Conservation (phyloP, 2,113 vertebrate genomes). For the Octodon degus region DNA sequence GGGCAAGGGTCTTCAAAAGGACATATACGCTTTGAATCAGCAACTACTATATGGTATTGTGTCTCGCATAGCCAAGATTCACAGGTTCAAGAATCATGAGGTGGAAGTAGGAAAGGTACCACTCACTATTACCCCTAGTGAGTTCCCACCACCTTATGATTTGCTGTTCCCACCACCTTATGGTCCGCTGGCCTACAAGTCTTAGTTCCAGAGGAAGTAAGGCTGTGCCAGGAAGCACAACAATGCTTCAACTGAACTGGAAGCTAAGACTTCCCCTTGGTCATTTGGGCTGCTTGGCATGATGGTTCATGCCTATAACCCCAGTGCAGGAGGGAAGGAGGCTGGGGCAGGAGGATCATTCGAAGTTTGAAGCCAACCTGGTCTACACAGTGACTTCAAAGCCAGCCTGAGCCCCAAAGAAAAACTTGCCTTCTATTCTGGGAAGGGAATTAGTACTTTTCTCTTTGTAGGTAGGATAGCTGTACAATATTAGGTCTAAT, state of each 20-base stretch:
- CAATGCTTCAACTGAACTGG: neutral
- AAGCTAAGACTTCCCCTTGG: neutral
- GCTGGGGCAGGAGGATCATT: neutral
- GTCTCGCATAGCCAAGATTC: neutral
- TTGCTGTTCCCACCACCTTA: neutral
- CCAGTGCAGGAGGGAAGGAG: neutral
- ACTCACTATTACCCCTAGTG: neutral
- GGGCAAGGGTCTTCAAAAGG: neutral
- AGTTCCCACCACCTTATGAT: neutral
- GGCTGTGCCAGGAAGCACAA: neutral
- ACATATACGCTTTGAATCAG: neutral
- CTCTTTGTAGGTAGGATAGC: neutral
- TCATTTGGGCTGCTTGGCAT: neutral
- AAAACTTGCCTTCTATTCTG: neutral
- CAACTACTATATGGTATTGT: neutral
- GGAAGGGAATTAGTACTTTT: neutral
- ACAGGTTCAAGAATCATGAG: neutral
- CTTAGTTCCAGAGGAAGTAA: neutral
- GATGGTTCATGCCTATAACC: neutral
- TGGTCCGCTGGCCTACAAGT: neutral
- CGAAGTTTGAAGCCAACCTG: neutral
- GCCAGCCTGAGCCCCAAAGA: neutral
- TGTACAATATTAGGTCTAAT: neutral
- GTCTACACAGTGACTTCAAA: neutral
- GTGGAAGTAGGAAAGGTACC: neutral